Evolutionary conservation across 1,140 invertebrate genomes (phyloP).

Genomic region (Danaus melanippus): DNA sequence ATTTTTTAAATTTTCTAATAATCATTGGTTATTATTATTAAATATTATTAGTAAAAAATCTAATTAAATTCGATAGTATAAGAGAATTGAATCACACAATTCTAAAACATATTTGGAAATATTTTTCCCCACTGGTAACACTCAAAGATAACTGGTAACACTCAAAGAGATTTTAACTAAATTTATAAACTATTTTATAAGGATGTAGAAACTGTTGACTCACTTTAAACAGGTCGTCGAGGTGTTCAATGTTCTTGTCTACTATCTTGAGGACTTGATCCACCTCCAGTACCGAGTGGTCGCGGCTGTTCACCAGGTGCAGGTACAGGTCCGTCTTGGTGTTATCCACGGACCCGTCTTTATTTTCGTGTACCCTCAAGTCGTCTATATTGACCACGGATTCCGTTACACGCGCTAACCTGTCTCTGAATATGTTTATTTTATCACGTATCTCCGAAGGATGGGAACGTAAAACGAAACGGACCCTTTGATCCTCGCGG

Average conservation of each 20-base stretch:
- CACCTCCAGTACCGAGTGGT: constrained; percentile 94
- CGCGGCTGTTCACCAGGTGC: constrained; percentile 90
- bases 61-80: background rate
- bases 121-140: background rate
- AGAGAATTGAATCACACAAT: background rate
- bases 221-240: constrained; percentile 91
- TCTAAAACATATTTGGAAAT: background rate
- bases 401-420: constrained; percentile 82
- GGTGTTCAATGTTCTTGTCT: constrained; percentile 91
- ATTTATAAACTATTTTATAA: background rate
- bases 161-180: background rate
- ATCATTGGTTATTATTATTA: no score
- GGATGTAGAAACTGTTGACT: background rate
- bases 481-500: constrained; percentile 92
- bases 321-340: constrained; percentile 95
- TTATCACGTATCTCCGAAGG: constrained; percentile 87
- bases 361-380: constrained; percentile 92
- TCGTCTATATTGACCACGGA: constrained; percentile 95
- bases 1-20: no score
- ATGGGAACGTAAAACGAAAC: constrained; percentile 91
- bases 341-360: constrained; percentile 92
- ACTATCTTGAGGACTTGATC: constrained; percentile 86
- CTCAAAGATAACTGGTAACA: background rate
- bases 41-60: no score
- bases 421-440: constrained; percentile 87